Evolutionary conservation across 2,888 invertebrate species (phyloP).

Genomic region (Callimorpha dominula): DNA sequence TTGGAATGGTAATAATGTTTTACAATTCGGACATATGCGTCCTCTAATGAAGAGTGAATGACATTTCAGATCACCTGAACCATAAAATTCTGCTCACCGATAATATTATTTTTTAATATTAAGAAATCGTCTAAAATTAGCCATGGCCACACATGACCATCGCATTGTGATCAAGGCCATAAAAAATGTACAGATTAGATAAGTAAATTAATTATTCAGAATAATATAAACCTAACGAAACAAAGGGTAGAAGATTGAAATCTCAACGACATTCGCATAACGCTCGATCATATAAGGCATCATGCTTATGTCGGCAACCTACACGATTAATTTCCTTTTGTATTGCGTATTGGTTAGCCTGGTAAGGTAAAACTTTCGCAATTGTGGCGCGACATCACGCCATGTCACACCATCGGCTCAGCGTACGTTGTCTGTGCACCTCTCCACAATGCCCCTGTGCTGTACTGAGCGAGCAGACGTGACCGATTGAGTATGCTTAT

Average conservation of each 20-base stretch:
- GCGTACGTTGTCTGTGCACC: slow-evolving; percentile 22
- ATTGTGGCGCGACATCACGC: slow-evolving; percentile 79
- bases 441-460: slow-evolving; percentile 16
- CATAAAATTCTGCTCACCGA: neutral
- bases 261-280: slow-evolving; percentile 3
- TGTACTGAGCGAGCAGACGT: slow-evolving; percentile 4
- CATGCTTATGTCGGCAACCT: slow-evolving; percentile 24
- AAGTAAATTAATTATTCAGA: neutral
- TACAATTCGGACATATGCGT: too few species aligned
- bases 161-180: neutral
- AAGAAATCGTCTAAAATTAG: neutral
- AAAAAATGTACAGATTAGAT: neutral
- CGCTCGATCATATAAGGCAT: slow-evolving; percentile 16
- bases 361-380: slow-evolving; percentile 71
- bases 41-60: neutral
- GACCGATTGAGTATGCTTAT: slow-evolving; percentile 28
- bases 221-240: neutral
- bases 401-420: slow-evolving; percentile 76
- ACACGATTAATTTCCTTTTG: slow-evolving; percentile 35
- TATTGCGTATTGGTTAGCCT: slow-evolving; percentile 40
- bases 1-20: too few species aligned
- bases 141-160: neutral
- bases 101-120: neutral
- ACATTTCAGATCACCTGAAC: neutral
- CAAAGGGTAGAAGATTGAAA: neutral